Conservation (phyloP, 1,140 invertebrate genomes). For the Diabrotica undecimpunctata region DNA sequence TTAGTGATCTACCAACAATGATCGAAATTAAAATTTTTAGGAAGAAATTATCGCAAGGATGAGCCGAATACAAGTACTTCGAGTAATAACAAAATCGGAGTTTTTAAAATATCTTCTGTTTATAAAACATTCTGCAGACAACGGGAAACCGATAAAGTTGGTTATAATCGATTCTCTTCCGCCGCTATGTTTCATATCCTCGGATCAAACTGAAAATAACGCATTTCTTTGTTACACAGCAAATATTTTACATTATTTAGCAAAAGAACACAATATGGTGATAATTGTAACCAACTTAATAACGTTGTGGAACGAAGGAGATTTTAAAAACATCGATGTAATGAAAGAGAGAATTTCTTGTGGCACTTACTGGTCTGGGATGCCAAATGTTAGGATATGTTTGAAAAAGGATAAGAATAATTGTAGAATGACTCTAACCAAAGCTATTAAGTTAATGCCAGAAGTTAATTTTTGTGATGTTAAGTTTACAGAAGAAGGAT, state of each 20-base stretch:
- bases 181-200: constrained; percentile 48
- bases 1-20: too few species aligned
- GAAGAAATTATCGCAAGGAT: constrained; percentile 23
- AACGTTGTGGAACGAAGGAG: constrained; percentile 54
- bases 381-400: constrained; percentile 46
- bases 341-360: constrained; percentile 28
- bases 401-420: constrained; percentile 15
- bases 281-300: constrained; percentile 59
- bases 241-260: constrained; percentile 53
- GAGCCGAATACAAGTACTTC: constrained; percentile 27
- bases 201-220: constrained; percentile 35
- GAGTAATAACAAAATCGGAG: constrained; percentile 46
- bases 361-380: constrained; percentile 54
- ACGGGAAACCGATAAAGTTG: constrained; percentile 46
- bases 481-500: constrained; percentile 7
- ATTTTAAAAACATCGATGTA: constrained; percentile 36
- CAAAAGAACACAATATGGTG: constrained; percentile 50
- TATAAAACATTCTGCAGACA: constrained; percentile 45
- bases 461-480: neutral
- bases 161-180: constrained; percentile 65
- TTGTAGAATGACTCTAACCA: constrained; percentile 13
- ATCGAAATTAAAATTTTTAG: constrained; percentile 21
- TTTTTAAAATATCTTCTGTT: constrained; percentile 51
- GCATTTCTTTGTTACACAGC: constrained; percentile 55
- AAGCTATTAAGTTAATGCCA: constrained; percentile 11